These are phyloP conservation scores for Drosophila parthenogenetica DNA, from an alignment of 2,888 invertebrate genomes.

Conservation along the genomic window DNA sequence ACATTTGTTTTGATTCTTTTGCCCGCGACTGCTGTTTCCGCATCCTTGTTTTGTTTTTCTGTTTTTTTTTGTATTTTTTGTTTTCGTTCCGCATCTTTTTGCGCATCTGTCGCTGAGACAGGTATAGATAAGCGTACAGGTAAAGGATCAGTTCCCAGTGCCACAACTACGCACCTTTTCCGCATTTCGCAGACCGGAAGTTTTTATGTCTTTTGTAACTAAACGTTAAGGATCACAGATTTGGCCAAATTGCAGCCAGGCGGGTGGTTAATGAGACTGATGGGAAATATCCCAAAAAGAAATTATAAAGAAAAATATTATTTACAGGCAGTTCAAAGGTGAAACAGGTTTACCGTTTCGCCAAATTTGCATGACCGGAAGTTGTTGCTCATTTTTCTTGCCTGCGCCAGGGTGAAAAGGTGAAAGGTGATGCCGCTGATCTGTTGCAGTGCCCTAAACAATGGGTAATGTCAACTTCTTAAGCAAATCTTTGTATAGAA, in stretches of 20 bases:
- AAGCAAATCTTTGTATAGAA: neutral
- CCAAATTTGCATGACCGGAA: conserved; percentile 73
- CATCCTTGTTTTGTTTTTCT: conserved; percentile 49
- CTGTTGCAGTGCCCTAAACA: conserved; percentile 37
- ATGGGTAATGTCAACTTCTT: conserved; percentile 39
- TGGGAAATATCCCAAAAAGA: conserved; percentile 9
- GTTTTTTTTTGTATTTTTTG: too few species aligned
- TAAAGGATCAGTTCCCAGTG: conserved; percentile 34
- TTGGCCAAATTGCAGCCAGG: conserved; percentile 60
- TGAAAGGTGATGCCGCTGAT: conserved; percentile 62
- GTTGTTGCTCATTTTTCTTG: conserved; percentile 45
- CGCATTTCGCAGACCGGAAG: conserved; percentile 63
- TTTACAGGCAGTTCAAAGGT: conserved; percentile 54
- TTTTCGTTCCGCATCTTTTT: conserved; percentile 32
- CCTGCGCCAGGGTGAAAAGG: conserved; percentile 12
- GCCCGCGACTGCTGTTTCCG: conserved; percentile 64
- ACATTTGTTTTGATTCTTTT: conserved; percentile 70
- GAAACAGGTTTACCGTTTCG: conserved; percentile 49
- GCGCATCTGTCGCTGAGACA: conserved; percentile 73
- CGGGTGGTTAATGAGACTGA: conserved; percentile 60
- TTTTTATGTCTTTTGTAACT: conserved; percentile 66
- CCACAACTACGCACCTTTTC: conserved; percentile 60
- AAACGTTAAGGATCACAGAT: conserved; percentile 67
- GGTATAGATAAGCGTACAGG: conserved; percentile 52
- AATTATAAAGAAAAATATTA: conserved; percentile 46